Percentiles rank a stretch among this genome's conserved stretches.
Conservation (phyloP, 2,113 vertebrate species). For the Phalacrocorax pelagicus region DNA sequence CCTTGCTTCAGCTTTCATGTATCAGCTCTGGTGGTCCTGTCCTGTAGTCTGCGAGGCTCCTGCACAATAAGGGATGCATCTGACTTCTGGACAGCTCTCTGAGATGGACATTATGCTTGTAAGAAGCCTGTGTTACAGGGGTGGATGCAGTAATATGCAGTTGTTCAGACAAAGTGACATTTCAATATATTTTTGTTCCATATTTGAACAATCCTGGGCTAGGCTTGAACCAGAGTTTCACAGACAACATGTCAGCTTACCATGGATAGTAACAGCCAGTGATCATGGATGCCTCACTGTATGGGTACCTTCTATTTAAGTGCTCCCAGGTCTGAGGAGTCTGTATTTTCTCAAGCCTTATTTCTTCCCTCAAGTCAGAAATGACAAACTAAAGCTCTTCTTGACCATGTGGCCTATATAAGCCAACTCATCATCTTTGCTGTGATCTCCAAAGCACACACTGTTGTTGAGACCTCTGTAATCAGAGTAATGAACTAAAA, state of each 20-base stretch:
- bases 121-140: neutral
- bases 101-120: neutral
- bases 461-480: neutral
- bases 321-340: neutral
- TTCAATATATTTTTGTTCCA: neutral
- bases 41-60: neutral
- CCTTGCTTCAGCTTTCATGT: neutral
- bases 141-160: neutral
- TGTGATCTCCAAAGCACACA: neutral
- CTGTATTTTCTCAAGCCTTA: neutral
- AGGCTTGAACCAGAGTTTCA: neutral
- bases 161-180: neutral
- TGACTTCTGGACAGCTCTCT: neutral
- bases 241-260: neutral
- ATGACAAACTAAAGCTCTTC: neutral
- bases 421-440: neutral
- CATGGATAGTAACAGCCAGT: neutral
- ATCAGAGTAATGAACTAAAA: neutral
- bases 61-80: neutral
- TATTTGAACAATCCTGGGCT: neutral
- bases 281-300: neutral
- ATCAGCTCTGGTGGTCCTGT: neutral
- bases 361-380: neutral
- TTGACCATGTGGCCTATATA: neutral
- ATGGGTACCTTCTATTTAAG: neutral